Conservation (phyloP, 2,888 invertebrate species). For the Coenonympha arcania region DNA sequence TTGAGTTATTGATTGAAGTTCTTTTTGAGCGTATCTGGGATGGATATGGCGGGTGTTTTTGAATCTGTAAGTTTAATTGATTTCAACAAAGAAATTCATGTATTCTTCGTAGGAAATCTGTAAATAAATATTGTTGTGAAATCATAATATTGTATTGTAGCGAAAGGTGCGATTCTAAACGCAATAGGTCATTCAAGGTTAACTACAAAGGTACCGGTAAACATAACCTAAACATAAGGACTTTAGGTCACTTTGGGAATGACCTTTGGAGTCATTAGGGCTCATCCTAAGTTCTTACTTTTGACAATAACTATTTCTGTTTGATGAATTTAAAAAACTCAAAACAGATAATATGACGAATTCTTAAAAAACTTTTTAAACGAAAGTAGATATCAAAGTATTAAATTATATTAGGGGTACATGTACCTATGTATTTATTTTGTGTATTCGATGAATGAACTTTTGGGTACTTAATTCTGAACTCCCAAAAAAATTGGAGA, state of each 20-base stretch:
- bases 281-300: background rate
- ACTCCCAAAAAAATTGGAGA: too few species aligned
- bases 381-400: too few species aligned
- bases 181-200: slow-evolving; percentile 72
- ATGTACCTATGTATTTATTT: too few species aligned
- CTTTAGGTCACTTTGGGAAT: slow-evolving; percentile 57
- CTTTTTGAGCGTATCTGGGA: slow-evolving; percentile 19
- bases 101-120: background rate
- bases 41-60: slow-evolving; percentile 29
- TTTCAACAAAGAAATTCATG: background rate
- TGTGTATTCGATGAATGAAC: too few species aligned
- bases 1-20: slow-evolving; percentile 17
- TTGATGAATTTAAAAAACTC: too few species aligned
- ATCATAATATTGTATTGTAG: slow-evolving; percentile 3
- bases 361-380: too few species aligned
- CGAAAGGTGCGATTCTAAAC: slow-evolving; percentile 21
- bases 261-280: slow-evolving; percentile 47
- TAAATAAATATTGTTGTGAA: background rate
- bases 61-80: slow-evolving; percentile 27
- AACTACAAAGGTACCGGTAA: slow-evolving; percentile 55
- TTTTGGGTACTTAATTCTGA: too few species aligned
- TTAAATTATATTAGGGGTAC: too few species aligned
- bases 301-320: background rate
- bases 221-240: slow-evolving; percentile 54
- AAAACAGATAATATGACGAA: too few species aligned